A percentile compares a stretch with the other conserved stretches of the same genome.
phyloP scores from a whole-genome alignment of 2,113 vertebrate genomes.

The Corythoichthys haematopterus region DNA sequence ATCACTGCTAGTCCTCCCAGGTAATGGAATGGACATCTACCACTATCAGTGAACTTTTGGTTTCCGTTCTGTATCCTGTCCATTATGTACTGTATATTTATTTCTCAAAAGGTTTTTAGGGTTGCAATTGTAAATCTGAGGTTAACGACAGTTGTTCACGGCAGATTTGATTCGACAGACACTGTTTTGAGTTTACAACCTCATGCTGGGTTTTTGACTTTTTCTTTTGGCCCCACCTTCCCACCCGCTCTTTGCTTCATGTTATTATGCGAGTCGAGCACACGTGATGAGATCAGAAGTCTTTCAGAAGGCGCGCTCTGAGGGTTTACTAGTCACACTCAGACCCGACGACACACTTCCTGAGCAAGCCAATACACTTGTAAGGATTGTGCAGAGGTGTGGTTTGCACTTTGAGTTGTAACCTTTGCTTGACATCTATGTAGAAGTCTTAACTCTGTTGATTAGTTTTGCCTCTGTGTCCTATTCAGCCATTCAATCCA shows the following conservation, averaged over 20 bases:
- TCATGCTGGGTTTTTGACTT: not conserved
- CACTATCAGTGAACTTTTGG: too few relatives aligned
- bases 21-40: too few relatives aligned
- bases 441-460: constrained; percentile 12
- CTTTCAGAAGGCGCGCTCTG: constrained; percentile 27
- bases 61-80: too few relatives aligned
- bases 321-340: constrained; percentile 3
- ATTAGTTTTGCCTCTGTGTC: constrained; percentile 25
- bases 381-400: constrained; percentile 37
- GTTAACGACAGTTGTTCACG: too few relatives aligned
- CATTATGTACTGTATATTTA: too few relatives aligned
- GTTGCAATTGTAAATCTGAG: too few relatives aligned
- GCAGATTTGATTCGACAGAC: too few relatives aligned
- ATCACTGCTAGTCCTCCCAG: too few relatives aligned
- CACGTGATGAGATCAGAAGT: constrained; percentile 56
- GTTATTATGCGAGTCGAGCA: constrained; percentile 11
- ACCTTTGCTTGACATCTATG: constrained; percentile 3
- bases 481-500: constrained; percentile 27
- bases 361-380: constrained; percentile 11
- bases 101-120: too few relatives aligned
- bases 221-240: not conserved
- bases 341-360: constrained; percentile 15
- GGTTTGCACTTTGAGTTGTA: not conserved
- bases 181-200: not conserved
- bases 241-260: constrained; percentile 9